Percentiles rank a stretch among this genome's conserved stretches.
Evolutionary conservation across 2,797 vertebrate species (phyloP).

Genomic region (Octomys mimax): DNA sequence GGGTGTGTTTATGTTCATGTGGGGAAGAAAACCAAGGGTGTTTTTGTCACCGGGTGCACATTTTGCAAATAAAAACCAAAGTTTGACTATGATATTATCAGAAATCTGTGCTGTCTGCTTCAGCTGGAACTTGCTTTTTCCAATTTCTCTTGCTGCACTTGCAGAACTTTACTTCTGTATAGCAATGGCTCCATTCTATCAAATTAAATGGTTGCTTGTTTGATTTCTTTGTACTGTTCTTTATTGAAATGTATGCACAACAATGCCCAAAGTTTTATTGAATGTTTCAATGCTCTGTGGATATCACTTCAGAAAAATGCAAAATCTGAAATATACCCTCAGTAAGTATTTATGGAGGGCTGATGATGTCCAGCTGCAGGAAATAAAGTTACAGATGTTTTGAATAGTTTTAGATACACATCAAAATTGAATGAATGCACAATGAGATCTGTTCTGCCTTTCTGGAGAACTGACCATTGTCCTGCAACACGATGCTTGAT

Average conservation of each 20-base stretch:
- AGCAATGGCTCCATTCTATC: not conserved
- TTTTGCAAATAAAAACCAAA: not conserved
- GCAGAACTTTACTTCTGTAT: not conserved
- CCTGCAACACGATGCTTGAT: not conserved
- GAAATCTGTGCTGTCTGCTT: accelerated
- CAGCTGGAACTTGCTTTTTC: not conserved
- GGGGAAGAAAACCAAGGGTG: not conserved
- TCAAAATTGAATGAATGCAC: not conserved
- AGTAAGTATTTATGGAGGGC: not conserved
- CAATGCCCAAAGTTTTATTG: not conserved
- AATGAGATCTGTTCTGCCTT: not conserved
- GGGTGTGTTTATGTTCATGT: not conserved
- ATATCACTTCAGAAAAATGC: not conserved
- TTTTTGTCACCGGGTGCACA: not conserved
- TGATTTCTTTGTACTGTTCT: not conserved
- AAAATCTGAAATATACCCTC: too few relatives aligned
- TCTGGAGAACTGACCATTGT: not conserved
- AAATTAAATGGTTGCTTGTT: not conserved
- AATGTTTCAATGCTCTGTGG: not conserved
- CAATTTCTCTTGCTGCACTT: not conserved
- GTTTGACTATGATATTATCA: not conserved
- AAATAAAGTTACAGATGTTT: not conserved
- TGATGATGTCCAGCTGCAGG: not conserved
- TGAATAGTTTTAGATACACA: not conserved
- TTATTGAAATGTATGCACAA: not conserved